These are phyloP conservation scores for Zaprionus bogoriensis DNA, from an alignment of 2,888 invertebrate genomes.

Conservation along the genomic window DNA sequence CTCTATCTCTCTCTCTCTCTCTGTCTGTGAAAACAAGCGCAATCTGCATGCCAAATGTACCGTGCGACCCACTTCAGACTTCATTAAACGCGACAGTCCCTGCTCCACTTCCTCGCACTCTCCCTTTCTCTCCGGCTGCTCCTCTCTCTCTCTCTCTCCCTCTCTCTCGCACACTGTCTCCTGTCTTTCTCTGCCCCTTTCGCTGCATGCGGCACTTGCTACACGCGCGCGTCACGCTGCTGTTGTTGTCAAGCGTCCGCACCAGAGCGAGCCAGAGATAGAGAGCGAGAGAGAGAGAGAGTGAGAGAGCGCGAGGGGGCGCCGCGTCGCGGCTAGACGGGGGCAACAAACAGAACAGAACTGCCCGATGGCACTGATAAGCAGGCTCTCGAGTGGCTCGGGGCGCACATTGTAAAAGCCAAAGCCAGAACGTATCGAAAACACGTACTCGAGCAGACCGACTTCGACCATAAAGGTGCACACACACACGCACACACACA, in stretches of 20 bases:
- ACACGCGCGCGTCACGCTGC: background rate
- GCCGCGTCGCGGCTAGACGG: slow-evolving; percentile 3
- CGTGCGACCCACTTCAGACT: slow-evolving; percentile 6
- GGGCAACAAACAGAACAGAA: slow-evolving; percentile 2
- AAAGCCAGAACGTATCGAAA: slow-evolving; percentile 54
- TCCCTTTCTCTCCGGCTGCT: background rate
- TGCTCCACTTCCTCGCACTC: background rate
- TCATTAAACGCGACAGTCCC: background rate
- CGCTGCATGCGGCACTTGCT: background rate
- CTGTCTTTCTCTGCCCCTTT: background rate
- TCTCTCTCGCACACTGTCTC: background rate
- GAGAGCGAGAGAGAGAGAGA: background rate
- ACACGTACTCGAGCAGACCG: slow-evolving; percentile 52
- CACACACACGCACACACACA: slow-evolving; percentile 9
- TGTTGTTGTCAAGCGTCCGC: slow-evolving; percentile 45
- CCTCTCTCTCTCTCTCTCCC: background rate
- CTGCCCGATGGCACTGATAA: slow-evolving; percentile 39
- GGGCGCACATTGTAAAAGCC: slow-evolving; percentile 46
- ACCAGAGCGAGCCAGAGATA: background rate
- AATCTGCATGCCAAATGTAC: background rate
- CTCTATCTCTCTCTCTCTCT: background rate
- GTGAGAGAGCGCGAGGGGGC: background rate
- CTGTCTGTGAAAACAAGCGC: background rate
- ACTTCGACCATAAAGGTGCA: slow-evolving; percentile 52
- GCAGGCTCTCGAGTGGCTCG: slow-evolving; percentile 24